Conservation (phyloP, 1,140 invertebrate genomes). For the Alviniconcha marisindica region DNA sequence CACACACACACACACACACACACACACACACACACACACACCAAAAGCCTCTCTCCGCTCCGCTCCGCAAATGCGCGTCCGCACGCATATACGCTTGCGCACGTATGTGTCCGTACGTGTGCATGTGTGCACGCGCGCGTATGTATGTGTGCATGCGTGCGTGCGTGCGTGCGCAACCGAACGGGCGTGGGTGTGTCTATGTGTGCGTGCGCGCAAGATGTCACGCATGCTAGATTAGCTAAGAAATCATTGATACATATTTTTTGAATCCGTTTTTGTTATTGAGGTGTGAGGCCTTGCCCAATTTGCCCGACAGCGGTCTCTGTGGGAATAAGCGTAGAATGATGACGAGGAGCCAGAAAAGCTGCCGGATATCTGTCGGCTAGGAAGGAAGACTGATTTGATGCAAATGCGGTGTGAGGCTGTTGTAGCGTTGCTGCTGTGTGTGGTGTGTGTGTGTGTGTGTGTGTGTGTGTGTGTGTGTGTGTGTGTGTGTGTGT, state of each 20-base stretch:
- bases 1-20: not conserved
- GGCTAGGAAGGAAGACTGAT: too few species aligned
- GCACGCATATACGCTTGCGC: not conserved
- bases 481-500: not conserved
- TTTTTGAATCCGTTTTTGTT: too few species aligned
- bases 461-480: not conserved
- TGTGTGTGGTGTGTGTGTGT: constrained; percentile 24
- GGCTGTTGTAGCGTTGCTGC: not conserved
- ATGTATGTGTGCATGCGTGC: not conserved
- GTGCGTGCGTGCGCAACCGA: not conserved
- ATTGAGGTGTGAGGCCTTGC: too few species aligned
- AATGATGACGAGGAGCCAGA: too few species aligned
- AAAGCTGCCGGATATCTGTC: too few species aligned
- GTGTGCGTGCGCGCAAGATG: constrained; percentile 13
- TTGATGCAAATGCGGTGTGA: too few species aligned
- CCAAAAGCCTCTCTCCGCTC: not conserved
- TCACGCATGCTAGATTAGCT: too few species aligned
- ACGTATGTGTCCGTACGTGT: not conserved
- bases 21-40: not conserved
- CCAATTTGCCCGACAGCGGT: too few species aligned
- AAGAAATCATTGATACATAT: too few species aligned
- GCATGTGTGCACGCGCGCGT: not conserved
- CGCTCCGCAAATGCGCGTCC: not conserved
- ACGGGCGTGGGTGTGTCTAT: not conserved
- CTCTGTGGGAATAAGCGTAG: too few species aligned